A percentile compares a stretch with the other conserved stretches of the same genome.
phyloP scores from a whole-genome alignment of 1,140 invertebrate species.

The Drepana arcuata region DNA sequence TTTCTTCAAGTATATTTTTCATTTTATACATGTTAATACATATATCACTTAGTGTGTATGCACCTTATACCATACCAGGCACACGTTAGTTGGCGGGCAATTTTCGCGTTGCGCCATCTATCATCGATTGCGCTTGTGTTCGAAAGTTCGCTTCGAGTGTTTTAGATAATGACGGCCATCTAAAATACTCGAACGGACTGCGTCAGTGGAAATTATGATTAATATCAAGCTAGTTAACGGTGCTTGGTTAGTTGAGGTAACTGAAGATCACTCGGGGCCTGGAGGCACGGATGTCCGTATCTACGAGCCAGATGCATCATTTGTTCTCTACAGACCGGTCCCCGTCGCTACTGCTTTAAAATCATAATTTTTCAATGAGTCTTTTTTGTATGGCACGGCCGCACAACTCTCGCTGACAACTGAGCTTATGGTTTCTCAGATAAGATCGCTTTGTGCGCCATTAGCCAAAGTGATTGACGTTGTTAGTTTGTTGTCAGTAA shows the following conservation, averaged over 20 bases:
- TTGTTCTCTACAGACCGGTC: slow-evolving; percentile 35
- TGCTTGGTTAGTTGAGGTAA: slow-evolving; percentile 17
- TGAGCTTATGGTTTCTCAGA: slow-evolving; percentile 44
- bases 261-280: too few species aligned
- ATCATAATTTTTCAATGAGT: slow-evolving; percentile 53
- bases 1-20: too few species aligned
- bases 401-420: slow-evolving; percentile 52
- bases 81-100: slow-evolving; percentile 12
- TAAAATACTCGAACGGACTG: slow-evolving; percentile 58
- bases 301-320: slow-evolving; percentile 25
- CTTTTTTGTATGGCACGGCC: slow-evolving; percentile 20
- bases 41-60: too few species aligned
- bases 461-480: slow-evolving; percentile 67
- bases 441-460: slow-evolving; percentile 57
- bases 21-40: too few species aligned
- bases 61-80: too few species aligned
- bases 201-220: slow-evolving; percentile 64
- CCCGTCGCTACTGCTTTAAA: slow-evolving; percentile 41
- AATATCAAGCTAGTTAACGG: slow-evolving; percentile 57
- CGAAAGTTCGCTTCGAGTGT: slow-evolving; percentile 29
- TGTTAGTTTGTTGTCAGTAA: slow-evolving; percentile 64
- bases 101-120: slow-evolving; percentile 32
- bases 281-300: slow-evolving; percentile 32
- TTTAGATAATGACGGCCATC: slow-evolving; percentile 53
- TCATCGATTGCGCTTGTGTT: slow-evolving; percentile 27